Evolutionary conservation across 2,888 invertebrate species (phyloP).

Genomic region (Tetanocera ferruginea): DNA sequence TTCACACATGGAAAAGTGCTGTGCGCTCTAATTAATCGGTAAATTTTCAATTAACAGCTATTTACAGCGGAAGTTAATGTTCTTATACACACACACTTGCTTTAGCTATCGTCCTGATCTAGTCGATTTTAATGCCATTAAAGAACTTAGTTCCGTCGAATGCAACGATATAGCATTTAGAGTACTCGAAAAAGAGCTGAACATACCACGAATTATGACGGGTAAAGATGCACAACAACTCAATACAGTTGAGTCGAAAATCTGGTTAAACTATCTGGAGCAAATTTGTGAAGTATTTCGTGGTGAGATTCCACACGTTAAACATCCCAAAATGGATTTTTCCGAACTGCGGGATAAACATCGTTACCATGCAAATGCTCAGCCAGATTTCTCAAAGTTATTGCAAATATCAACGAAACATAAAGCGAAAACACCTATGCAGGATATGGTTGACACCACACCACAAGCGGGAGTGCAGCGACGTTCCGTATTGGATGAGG

Average conservation of each 20-base stretch:
- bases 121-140: constrained; percentile 79
- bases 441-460: constrained; percentile 63
- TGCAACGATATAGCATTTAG: constrained; percentile 89
- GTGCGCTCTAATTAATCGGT: constrained; percentile 69
- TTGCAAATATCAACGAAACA: constrained; percentile 61
- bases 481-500: constrained; percentile 66
- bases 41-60: constrained; percentile 17
- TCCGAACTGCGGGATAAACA: constrained; percentile 67
- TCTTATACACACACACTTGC: constrained; percentile 3
- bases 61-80: background rate
- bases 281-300: constrained; percentile 92
- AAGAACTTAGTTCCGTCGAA: constrained; percentile 75
- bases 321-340: constrained; percentile 78
- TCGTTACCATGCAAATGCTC: constrained; percentile 63
- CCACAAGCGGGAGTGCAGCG: constrained; percentile 61
- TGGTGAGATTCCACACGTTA: constrained; percentile 89
- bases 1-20: constrained; percentile 68
- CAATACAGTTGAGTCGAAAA: constrained; percentile 64
- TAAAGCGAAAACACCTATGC: constrained; percentile 66
- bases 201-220: constrained; percentile 79
- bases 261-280: constrained; percentile 83
- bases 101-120: constrained; percentile 90
- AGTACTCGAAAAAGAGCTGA: constrained; percentile 86
- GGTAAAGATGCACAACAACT: constrained; percentile 76
- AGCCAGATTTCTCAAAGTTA: constrained; percentile 67